These are phyloP conservation scores for Nesogale talazaci DNA, from an alignment of 2,113 vertebrate genomes.

Conservation along the genomic window DNA sequence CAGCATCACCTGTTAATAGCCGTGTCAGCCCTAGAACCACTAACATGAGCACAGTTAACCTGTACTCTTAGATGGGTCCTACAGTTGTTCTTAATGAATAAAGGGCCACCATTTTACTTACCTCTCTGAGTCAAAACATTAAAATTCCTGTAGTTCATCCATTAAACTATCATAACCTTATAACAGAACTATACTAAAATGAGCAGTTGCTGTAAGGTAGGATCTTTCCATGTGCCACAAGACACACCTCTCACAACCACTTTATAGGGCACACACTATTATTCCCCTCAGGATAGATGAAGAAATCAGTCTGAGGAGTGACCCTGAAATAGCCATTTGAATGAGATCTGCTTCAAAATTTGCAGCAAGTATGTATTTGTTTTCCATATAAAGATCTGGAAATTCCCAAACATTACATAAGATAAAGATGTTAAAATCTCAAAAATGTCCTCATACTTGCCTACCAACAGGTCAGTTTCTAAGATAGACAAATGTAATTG, in stretches of 20 bases:
- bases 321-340: background rate
- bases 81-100: background rate
- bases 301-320: background rate
- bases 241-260: background rate
- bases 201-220: background rate
- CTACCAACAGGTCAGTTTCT: background rate
- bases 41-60: slow-evolving; percentile 25
- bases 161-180: background rate
- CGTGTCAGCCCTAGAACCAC: slow-evolving; percentile 32
- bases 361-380: background rate
- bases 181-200: background rate
- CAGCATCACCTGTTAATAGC: background rate
- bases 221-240: background rate
- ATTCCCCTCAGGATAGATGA: background rate
- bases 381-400: slow-evolving; percentile 5
- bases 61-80: background rate
- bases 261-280: background rate
- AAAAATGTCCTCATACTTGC: background rate
- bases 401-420: background rate
- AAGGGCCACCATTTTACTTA: background rate
- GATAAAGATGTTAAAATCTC: background rate
- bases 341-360: background rate
- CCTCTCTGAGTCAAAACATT: background rate
- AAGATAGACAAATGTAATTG: background rate
- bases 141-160: background rate